Conservation (phyloP, 2,113 vertebrate species). For the Oceanodroma tethys region DNA sequence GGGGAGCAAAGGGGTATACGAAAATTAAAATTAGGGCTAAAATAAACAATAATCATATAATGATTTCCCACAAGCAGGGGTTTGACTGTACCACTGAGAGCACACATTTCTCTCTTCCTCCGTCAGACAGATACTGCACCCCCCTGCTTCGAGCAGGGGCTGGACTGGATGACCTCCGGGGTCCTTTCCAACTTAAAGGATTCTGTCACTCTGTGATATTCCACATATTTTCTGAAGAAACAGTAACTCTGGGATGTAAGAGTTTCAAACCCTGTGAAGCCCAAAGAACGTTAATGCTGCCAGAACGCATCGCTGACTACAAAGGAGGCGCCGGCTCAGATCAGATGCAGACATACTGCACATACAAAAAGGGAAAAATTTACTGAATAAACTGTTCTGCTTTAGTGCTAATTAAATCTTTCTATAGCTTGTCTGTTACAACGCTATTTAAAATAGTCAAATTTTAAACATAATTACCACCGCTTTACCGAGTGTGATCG, state of each 20-base stretch:
- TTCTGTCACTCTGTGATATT: accelerated
- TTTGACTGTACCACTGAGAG: not conserved
- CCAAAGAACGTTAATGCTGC: not conserved
- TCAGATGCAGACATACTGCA: not conserved
- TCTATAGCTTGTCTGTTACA: no score
- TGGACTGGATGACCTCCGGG: not conserved
- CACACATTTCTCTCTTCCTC: accelerated
- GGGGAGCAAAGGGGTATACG: not conserved
- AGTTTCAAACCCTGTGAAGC: no score
- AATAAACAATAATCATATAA: not conserved
- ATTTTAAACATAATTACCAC: not conserved
- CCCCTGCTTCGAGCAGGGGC: not conserved
- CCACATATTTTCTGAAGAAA: not conserved
- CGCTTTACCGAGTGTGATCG: not conserved
- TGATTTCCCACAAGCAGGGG: not conserved
- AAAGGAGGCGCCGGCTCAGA: not conserved
- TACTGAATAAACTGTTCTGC: not conserved
- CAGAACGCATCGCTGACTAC: not conserved
- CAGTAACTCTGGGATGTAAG: not conserved
- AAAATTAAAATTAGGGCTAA: not conserved
- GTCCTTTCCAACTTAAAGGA: not conserved
- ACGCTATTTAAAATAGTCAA: not conserved
- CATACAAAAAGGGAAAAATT: no score
- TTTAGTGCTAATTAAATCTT: not conserved
- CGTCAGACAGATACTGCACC: not conserved